Base-by-base conservation (phyloP, 2,113 vertebrate species). In the Pica pica region DNA sequence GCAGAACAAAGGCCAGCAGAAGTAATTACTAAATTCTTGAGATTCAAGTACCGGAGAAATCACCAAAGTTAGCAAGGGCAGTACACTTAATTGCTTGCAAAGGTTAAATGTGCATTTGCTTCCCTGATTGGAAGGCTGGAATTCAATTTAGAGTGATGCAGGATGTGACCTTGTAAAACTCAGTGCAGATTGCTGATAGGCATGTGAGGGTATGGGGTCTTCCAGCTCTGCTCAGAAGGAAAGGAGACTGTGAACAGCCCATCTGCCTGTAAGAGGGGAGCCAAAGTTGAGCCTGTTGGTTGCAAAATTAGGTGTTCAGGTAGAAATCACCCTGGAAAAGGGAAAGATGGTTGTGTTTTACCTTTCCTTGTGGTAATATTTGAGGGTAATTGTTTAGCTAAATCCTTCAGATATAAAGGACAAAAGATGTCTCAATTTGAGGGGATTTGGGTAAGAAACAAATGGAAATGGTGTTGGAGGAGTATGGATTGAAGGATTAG, bases 1-100 rank as follows among this genome's bases (percentile, higher is more conserved):
- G 55, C 73, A 88, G 80, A 95, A 64, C 57, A 79, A 96, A 96
- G 82, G 82, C 76, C 78, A 77, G 35, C 47, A 95, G 70, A 83
- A 96, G 79, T 94, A 97, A 96, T 95, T 90, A 84, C 65, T 88
- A n/a, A 85, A 73, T 79, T 94, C 46, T 87, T 88, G 50, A 94
- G 76, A 71, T 93, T 89, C 53, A 49, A 60, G 44, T 73, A 35
- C 64, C 35, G 37, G 67, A 80, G 56, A 95, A 94, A 73, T 90
- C n/a, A 20, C 53, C 24, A 14, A 31, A 94, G 70, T 64, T 88
- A 91, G 79, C 65, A 64, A 90, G 49, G 61, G 46, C 93, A 93
- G 78, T 82, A 63, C 46, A 74, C 83, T 49, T 93, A 91, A 84
- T 95, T 89, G 92, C 80, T 95, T 94, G 49, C 21, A 65, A 55